phyloP scores from a whole-genome alignment of 2,888 invertebrate genomes.

The Heliconius erato region DNA sequence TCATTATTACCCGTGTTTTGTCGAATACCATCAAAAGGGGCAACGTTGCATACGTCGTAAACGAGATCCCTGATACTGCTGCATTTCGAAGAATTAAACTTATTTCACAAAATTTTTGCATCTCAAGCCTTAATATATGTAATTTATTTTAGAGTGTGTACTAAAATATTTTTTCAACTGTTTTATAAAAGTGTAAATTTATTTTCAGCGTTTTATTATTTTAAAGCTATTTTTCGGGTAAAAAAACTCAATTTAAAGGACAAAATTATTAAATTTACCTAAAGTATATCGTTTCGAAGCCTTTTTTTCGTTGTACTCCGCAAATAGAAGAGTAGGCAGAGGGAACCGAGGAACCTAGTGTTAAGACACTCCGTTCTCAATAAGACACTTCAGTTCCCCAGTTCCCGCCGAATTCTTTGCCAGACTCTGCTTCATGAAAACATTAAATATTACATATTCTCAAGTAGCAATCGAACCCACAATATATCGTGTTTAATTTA shows the following conservation, averaged over 20 bases:
- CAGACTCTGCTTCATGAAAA: too few species aligned
- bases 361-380: too few species aligned
- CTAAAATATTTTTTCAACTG: slow-evolving; percentile 6
- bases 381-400: too few species aligned
- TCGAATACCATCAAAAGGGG: slow-evolving; percentile 67
- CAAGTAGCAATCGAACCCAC: too few species aligned
- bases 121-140: not conserved
- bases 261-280: not conserved
- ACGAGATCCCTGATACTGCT: slow-evolving; percentile 78
- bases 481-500: too few species aligned
- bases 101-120: slow-evolving; percentile 66
- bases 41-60: slow-evolving; percentile 76
- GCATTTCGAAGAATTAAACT: slow-evolving; percentile 76
- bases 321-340: too few species aligned
- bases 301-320: too few species aligned
- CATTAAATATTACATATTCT: too few species aligned
- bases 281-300: not conserved
- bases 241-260: not conserved
- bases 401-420: too few species aligned
- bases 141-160: not conserved
- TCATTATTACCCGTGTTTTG: slow-evolving; percentile 53
- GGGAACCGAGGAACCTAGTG: too few species aligned
- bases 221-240: not conserved
- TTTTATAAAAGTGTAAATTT: not conserved
- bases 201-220: not conserved